Conservation (phyloP, 2,113 vertebrate species). For the Pandion haliaetus region DNA sequence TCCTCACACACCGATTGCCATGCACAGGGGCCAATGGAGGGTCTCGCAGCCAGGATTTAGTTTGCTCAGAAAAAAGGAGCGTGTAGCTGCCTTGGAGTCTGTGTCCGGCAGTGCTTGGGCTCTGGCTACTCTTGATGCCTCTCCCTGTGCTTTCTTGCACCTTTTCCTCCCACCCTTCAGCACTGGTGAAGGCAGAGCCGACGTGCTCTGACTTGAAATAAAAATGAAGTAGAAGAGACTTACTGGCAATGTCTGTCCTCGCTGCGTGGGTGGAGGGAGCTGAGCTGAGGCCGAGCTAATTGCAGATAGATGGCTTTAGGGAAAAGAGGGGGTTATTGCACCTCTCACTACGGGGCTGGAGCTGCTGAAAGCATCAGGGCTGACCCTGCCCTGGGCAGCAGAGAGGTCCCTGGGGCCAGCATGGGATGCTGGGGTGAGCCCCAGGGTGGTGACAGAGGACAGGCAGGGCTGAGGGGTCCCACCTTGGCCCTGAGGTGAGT, state of each 20-base stretch:
- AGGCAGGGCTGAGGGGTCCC: neutral
- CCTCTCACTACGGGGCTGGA: neutral
- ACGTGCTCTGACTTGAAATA: slow-evolving; percentile 68
- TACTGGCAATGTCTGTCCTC: neutral
- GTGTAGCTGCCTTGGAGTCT: rapidly evolving
- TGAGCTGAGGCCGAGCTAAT: neutral
- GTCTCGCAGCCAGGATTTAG: neutral
- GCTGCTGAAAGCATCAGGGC: neutral
- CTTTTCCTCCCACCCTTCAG: neutral
- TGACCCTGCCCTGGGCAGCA: neutral
- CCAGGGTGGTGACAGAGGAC: no score
- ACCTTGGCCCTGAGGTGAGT: rapidly evolving
- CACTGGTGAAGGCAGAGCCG: slow-evolving; percentile 36
- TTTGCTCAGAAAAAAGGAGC: neutral
- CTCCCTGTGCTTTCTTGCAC: neutral
- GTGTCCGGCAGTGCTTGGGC: neutral
- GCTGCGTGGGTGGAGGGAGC: slow-evolving; percentile 14
- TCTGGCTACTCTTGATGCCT: neutral
- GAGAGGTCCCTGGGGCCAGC: neutral
- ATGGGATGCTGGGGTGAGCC: neutral
- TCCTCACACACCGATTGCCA: neutral
- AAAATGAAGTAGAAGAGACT: slow-evolving; percentile 41
- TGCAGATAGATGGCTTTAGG: neutral
- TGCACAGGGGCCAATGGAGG: neutral
- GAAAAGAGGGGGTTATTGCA: neutral